Base-by-base conservation (phyloP, 2,888 invertebrate genomes). In the Laspeyria flexula region DNA sequence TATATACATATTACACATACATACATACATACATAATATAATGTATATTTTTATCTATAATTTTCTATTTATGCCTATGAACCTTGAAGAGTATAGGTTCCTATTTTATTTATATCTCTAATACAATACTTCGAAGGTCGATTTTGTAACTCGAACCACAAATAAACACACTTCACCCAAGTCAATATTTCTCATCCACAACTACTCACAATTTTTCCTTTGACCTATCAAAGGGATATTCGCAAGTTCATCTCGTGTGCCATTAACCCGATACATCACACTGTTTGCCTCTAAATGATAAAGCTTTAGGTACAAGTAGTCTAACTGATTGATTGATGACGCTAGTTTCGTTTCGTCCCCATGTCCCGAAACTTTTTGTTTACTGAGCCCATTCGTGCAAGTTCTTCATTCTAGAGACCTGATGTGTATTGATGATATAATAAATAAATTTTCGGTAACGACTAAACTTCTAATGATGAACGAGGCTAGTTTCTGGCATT, bases 291-390 rank as follows among this genome's bases (percentile, higher is more conserved):
- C 30, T 27, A 49, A 42, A 48, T 38, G 37, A 53, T 33, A 25
- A 38, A 51, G 48, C 39, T 35, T 25, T 73, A 69, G 55, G 64
- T 72, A 77, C 76, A 75, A 77, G 80, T 72, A 60, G 57, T 73
- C 74, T 41, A 46, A 46, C 52, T 77, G 85, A 86, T 85, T 86
- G 85, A 86, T 86, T 66, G 83, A 86, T 82, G 83, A 62, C 67
- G 60, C 73, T 73, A 73, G n/a, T n/a, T n/a, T n/a, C n/a, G 79
- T 79, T 79, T 58, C 57, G 62, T 65, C 69, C 62, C 61, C 68
- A 66, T 73, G 72, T 72, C 77, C 73, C 68, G 37, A 71, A 83
- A 85, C 65, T 85, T 87, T 85, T 85, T 86, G 84, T 83, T 82
- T 81, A 75, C 75, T 54, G 58, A 60, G 69, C 73, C 49, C 55